Base-by-base conservation (phyloP, 2,113 vertebrate species). In the Anarhynchus alexandrinus region DNA sequence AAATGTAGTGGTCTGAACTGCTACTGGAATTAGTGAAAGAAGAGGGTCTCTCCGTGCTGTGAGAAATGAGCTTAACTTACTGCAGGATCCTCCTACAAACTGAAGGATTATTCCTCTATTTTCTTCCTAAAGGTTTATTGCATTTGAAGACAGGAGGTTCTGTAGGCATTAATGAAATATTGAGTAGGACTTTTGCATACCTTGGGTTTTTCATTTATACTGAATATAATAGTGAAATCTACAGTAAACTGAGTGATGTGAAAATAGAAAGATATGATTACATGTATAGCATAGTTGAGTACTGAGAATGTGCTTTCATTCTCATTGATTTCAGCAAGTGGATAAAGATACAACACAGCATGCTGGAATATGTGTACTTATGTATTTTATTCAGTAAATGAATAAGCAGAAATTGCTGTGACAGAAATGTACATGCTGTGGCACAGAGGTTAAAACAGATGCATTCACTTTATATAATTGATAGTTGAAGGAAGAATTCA, bases 101-200 rank as follows among this genome's bases (percentile, higher is more conserved):
- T 81, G 82, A 80, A 64, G 29, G 55, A 88, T 80, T 22, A 19
- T 36, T 80, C 73, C 81, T 55, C 19, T 79, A 9, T 82, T 85
- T 96, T 73, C 27, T 76, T 80, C 45, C 43, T 38, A 62, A 86
- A 90, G 58, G 88, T 93, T 82, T 86, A 49, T 86, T 72, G 22
- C 40, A 42, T 77, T 91, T 66, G 36, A 62, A 91, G 55, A 91
- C 43, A 65, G 70, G 27, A 96, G 20, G 5, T 43, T 95, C 43
- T 88, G 30, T 52, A 45, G 67, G n/a, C 23, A 81, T 71, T 61
- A 93, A 79, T 84, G 61, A 92, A 94, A 95, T 96, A 93, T 52
- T 81, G 72, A 95, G 13, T 65, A 55, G 52, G 29, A 72, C 54
- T 86, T 90, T 51, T 47, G 12, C 86, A 52, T 74, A 59, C 22